Percentiles rank a stretch among this genome's conserved stretches.
phyloP scores from a whole-genome alignment of 2,797 vertebrate genomes.

The Taenioides sp. region DNA sequence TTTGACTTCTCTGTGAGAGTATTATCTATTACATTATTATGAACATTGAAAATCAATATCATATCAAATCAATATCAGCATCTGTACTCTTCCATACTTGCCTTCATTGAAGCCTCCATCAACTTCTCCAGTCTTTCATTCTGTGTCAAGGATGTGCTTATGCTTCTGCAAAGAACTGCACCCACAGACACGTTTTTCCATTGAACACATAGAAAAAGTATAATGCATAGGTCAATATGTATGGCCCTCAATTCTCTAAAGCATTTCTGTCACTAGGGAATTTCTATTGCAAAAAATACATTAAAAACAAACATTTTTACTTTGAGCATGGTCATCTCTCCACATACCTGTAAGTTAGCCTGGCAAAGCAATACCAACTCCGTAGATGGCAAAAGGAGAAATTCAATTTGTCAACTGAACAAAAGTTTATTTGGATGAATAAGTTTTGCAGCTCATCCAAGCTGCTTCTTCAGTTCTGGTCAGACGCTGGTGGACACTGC shows the following conservation, averaged over 20 bases:
- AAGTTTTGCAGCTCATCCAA: too few relatives aligned
- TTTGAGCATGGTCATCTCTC: too few relatives aligned
- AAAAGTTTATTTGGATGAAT: too few relatives aligned
- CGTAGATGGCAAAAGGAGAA: too few relatives aligned
- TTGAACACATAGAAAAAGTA: not conserved
- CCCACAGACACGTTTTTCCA: slow-evolving; percentile 12
- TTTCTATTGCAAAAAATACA: too few relatives aligned
- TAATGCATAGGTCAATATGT: not conserved
- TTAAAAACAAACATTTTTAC: too few relatives aligned
- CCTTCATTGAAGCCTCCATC: slow-evolving; percentile 78
- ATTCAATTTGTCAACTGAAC: too few relatives aligned
- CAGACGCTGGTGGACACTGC: too few relatives aligned
- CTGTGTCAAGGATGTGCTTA: slow-evolving; percentile 70
- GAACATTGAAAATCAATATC: not conserved
- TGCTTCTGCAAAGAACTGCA: slow-evolving; percentile 73
- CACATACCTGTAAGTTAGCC: too few relatives aligned
- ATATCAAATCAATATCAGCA: not conserved
- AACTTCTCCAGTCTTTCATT: slow-evolving; percentile 77
- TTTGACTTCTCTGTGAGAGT: not conserved
- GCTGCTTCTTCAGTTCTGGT: too few relatives aligned
- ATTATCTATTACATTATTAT: not conserved
- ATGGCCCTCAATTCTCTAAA: not conserved
- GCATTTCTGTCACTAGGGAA: too few relatives aligned
- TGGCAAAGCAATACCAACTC: not conserved
- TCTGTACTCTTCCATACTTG: slow-evolving; percentile 27